phyloP scores from a whole-genome alignment of 2,888 invertebrate genomes.

The Pandemis corylana region DNA sequence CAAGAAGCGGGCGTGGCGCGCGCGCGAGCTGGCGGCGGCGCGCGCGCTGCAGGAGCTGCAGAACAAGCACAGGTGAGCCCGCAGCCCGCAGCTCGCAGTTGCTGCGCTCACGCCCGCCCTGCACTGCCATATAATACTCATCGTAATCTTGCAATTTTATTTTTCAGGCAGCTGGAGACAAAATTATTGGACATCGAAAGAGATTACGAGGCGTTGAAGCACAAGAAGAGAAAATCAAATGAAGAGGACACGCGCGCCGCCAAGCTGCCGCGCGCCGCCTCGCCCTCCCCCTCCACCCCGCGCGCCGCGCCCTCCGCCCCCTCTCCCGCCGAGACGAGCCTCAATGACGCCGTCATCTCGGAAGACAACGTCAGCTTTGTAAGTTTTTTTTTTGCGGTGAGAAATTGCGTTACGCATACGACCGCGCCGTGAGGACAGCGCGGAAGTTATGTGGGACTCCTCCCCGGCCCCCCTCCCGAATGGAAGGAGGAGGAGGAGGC shows the following conservation, averaged over 20 bases:
- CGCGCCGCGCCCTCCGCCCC: background rate
- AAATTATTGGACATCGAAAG: background rate
- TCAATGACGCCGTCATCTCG: background rate
- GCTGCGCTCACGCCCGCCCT: background rate
- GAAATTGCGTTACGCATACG: too few relatives aligned
- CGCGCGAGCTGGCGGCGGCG: background rate
- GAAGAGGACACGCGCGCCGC: background rate
- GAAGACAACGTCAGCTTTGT: conserved; percentile 4
- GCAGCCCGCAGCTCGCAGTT: background rate
- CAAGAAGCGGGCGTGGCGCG: background rate
- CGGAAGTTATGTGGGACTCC: too few relatives aligned
- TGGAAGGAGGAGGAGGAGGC: too few relatives aligned
- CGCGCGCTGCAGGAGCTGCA: background rate
- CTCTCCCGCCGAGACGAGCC: background rate
- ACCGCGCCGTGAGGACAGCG: background rate
- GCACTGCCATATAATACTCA: background rate
- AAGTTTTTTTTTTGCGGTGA: background rate
- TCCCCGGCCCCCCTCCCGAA: too few relatives aligned
- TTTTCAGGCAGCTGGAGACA: background rate
- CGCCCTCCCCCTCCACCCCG: background rate
- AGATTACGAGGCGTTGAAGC: background rate
- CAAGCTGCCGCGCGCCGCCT: background rate
- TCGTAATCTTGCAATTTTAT: background rate
- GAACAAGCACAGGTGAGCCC: background rate
- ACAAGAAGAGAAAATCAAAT: background rate